Conservation (phyloP, 2,797 vertebrate species). For the Rhinophrynus dorsalis region DNA sequence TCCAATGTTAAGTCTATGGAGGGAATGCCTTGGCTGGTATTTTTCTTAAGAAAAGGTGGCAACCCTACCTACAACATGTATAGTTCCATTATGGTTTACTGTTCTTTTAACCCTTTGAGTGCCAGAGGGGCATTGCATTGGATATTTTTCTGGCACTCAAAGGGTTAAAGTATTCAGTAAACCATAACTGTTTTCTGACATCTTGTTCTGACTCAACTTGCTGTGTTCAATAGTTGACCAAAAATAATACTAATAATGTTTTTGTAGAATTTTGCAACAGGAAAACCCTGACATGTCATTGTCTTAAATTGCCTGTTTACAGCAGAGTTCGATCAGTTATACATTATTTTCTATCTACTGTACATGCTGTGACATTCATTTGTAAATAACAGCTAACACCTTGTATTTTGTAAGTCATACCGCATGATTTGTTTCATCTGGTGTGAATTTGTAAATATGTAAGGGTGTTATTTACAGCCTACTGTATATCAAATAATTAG, state of each 20-base stretch:
- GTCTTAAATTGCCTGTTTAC: conserved; percentile 46
- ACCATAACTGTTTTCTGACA: too few species aligned
- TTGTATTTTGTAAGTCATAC: conserved; percentile 36
- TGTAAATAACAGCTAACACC: conserved; percentile 41
- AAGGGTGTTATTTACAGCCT: conserved; percentile 34
- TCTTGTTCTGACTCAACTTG: too few species aligned
- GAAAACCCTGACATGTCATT: conserved; percentile 47
- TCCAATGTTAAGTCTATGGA: too few species aligned
- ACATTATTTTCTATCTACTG: conserved; percentile 4
- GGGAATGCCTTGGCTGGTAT: too few species aligned
- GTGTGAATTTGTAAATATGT: conserved; percentile 33
- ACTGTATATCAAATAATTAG: conserved; percentile 43
- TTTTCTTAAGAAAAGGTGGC: too few species aligned
- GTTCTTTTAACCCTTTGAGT: too few species aligned
- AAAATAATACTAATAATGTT: conserved; percentile 2
- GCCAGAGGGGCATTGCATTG: too few species aligned
- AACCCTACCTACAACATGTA: too few species aligned
- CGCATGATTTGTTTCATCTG: conserved; percentile 31
- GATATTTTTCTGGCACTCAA: too few species aligned
- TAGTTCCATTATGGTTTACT: too few species aligned
- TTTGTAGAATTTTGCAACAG: conserved; percentile 28
- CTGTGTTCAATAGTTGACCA: background rate
- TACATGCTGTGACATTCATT: conserved; percentile 19
- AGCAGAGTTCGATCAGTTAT: conserved; percentile 2
- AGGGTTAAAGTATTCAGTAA: too few species aligned